phyloP scores from a whole-genome alignment of 2,888 invertebrate species.

The Yponomeuta sedellus region DNA sequence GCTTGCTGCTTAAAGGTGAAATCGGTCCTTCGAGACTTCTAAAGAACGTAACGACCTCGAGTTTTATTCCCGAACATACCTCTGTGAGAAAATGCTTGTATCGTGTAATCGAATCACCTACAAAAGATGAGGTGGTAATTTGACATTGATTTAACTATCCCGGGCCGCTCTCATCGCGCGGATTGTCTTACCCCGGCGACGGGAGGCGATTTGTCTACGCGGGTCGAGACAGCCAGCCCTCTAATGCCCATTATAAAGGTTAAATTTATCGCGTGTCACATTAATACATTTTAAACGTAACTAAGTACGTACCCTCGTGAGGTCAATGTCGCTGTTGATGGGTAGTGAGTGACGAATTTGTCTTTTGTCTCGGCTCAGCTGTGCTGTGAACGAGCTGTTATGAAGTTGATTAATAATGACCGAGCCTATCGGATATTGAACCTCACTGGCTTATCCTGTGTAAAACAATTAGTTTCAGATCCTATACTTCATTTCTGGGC shows the following conservation, averaged over 20 bases:
- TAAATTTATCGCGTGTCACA: slow-evolving; percentile 49
- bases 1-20: neutral
- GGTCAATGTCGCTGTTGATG: slow-evolving; percentile 24
- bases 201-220: slow-evolving; percentile 48
- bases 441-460: neutral
- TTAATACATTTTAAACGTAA: slow-evolving; percentile 38
- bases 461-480: neutral
- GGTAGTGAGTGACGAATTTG: slow-evolving; percentile 10
- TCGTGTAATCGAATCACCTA: slow-evolving; percentile 65
- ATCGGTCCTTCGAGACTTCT: neutral
- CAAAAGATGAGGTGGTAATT: slow-evolving; percentile 74
- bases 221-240: slow-evolving; percentile 28
- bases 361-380: slow-evolving; percentile 5
- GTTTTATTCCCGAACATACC: neutral
- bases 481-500: no score
- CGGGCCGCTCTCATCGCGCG: slow-evolving; percentile 51
- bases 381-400: neutral
- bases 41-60: neutral
- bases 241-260: slow-evolving; percentile 41
- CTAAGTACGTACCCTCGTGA: slow-evolving; percentile 20
- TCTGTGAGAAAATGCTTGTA: neutral
- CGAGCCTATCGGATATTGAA: neutral
- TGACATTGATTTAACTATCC: slow-evolving; percentile 72
- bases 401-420: neutral
- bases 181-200: slow-evolving; percentile 58